A percentile compares a stretch with the other conserved stretches of the same genome.
Evolutionary conservation across 2,888 invertebrate genomes (phyloP).

Genomic region (Amphipyra berbera): DNA sequence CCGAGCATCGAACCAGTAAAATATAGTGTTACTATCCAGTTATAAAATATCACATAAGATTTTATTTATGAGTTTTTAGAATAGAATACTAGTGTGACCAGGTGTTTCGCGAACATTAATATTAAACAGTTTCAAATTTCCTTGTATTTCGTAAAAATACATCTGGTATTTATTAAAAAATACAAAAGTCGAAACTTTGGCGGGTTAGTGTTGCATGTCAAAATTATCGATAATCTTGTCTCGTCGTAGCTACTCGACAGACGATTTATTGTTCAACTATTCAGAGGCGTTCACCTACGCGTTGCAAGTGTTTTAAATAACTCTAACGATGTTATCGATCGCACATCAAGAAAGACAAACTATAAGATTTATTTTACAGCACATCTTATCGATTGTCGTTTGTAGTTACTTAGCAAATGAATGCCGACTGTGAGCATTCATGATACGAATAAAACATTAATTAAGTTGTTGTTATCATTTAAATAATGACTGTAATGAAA

Average conservation of each 20-base stretch:
- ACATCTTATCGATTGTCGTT: constrained; percentile 38
- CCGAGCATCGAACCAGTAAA: constrained; percentile 56
- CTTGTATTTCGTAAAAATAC: constrained; percentile 22
- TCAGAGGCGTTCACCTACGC: constrained; percentile 74
- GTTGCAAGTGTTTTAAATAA: constrained; percentile 74
- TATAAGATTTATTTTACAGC: constrained; percentile 48
- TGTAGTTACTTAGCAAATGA: constrained; percentile 36
- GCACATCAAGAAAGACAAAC: constrained; percentile 63
- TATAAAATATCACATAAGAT: constrained; percentile 57
- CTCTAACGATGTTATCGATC: constrained; percentile 75
- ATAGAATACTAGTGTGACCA: constrained; percentile 59
- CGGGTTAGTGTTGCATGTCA: constrained; percentile 66
- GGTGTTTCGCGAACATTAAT: constrained; percentile 75
- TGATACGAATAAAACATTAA: constrained; percentile 36
- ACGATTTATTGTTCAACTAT: constrained; percentile 78
- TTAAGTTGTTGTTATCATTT: constrained; percentile 41
- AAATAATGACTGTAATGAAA: constrained; percentile 36
- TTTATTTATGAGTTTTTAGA: constrained; percentile 61
- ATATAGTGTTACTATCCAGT: constrained; percentile 56
- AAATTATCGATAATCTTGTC: constrained; percentile 75
- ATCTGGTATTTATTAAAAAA: constrained; percentile 13
- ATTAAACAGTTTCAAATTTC: constrained; percentile 64
- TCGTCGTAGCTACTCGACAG: constrained; percentile 63
- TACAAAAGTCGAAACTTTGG: constrained; percentile 9
- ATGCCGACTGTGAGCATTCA: constrained; percentile 33